phyloP scores from a whole-genome alignment of 2,797 vertebrate species.

The Loris lydekkerianus region DNA sequence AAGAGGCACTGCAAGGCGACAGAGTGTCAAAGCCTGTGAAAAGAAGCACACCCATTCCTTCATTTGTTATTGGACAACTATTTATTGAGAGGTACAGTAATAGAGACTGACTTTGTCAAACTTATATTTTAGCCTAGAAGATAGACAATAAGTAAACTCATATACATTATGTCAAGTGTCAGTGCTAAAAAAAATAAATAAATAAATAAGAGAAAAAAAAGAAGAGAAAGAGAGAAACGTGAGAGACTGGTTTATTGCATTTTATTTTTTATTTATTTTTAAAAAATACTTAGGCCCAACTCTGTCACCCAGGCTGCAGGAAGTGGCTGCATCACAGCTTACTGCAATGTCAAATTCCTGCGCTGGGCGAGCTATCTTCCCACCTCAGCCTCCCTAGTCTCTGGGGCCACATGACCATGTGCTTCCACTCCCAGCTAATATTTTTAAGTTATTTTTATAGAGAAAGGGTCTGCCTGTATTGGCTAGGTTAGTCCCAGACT shows the following conservation, averaged over 20 bases:
- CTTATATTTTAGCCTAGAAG: not conserved
- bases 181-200: not conserved
- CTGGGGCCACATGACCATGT: no score
- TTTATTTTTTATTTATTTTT: not conserved
- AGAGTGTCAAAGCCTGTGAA: not conserved
- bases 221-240: not conserved
- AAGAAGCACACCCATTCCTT: not conserved
- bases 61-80: not conserved
- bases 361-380: no score
- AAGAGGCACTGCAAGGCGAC: not conserved
- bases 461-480: no score
- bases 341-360: no score
- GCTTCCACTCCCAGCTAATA: no score
- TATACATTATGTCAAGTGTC: not conserved
- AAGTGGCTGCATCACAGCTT: no score
- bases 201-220: not conserved
- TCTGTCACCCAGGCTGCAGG: no score
- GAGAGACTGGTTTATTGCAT: not conserved
- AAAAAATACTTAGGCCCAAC: not conserved
- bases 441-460: no score
- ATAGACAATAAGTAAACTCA: not conserved
- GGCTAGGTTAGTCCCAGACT: no score
- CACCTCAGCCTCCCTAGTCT: no score
- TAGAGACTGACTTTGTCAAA: constrained; percentile 23
- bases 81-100: not conserved